Percentiles rank a stretch among this genome's conserved stretches.
These are phyloP conservation scores for Blastobasis lacticolella DNA, from an alignment of 2,888 invertebrate species.

Conservation along the genomic window DNA sequence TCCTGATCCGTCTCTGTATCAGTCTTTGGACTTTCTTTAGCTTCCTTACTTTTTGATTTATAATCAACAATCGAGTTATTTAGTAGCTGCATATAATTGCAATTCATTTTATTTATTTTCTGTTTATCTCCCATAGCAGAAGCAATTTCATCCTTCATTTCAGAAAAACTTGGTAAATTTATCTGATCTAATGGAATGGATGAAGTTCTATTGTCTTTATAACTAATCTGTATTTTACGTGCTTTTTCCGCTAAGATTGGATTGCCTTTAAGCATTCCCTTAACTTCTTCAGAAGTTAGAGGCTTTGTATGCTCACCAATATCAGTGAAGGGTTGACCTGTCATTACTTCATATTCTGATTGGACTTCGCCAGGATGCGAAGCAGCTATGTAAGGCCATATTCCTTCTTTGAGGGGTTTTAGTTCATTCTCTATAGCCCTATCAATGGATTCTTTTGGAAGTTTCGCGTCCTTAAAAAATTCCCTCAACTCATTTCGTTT, in stretches of 20 bases:
- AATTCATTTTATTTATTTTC: conserved; percentile 45
- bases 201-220: conserved; percentile 25
- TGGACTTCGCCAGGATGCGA: conserved; percentile 41
- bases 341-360: conserved; percentile 62
- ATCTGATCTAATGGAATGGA: conserved; percentile 48
- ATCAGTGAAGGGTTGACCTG: conserved; percentile 60
- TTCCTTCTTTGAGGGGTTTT: conserved; percentile 29
- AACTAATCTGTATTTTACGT: conserved; percentile 54
- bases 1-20: conserved; percentile 16
- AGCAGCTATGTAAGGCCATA: conserved; percentile 51
- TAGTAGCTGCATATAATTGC: conserved; percentile 50
- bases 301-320: conserved; percentile 46
- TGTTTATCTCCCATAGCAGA: conserved; percentile 36
- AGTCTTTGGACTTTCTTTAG: conserved; percentile 11
- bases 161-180: conserved; percentile 33
- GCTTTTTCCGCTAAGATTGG: conserved; percentile 57
- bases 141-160: conserved; percentile 44
- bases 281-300: conserved; percentile 42
- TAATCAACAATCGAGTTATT: conserved; percentile 38
- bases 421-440: conserved; percentile 58
- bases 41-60: conserved; percentile 21
- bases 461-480: conserved; percentile 50
- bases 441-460: conserved; percentile 43
- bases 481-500: conserved; percentile 43
- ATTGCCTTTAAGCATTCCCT: conserved; percentile 41